These are phyloP conservation scores for Phataginus tetradactyla DNA, from an alignment of 2,797 vertebrate species.

Conservation along the genomic window DNA sequence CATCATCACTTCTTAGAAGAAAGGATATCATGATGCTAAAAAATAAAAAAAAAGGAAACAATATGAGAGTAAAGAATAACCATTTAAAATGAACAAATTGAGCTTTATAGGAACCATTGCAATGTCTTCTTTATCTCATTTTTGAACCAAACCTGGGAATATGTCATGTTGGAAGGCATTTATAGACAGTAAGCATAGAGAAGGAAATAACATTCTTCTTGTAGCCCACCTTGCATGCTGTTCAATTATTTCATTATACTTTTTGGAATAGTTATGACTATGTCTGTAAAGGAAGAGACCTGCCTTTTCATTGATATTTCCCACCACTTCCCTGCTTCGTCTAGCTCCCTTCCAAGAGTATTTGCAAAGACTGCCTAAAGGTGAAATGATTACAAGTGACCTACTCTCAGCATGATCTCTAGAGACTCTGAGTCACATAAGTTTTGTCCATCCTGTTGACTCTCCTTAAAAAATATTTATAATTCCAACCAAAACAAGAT, in stretches of 20 bases:
- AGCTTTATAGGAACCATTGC: not conserved
- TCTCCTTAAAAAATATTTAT: conserved; percentile 44
- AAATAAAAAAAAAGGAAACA: not conserved
- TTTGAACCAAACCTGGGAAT: conserved; percentile 5
- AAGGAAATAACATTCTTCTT: not conserved
- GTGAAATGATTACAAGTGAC: not conserved
- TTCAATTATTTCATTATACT: not conserved
- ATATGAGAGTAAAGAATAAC: not conserved
- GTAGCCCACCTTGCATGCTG: not conserved
- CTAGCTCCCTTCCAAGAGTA: not conserved
- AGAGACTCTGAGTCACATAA: not conserved
- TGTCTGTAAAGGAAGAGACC: not conserved
- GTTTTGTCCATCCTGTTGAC: not conserved
- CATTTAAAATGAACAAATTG: not conserved
- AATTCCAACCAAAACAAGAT: not conserved
- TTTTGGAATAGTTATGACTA: not conserved
- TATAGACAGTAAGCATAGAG: not conserved
- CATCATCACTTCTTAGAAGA: conserved; percentile 7
- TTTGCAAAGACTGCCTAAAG: conserved; percentile 8
- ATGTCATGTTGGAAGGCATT: not conserved
- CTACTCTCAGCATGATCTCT: not conserved
- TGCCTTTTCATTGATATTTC: not conserved
- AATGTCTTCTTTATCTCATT: not conserved
- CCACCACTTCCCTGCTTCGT: not conserved
- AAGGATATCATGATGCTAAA: not conserved